Conservation (phyloP, 1,140 invertebrate species). For the Phenacoccus solenopsis region DNA sequence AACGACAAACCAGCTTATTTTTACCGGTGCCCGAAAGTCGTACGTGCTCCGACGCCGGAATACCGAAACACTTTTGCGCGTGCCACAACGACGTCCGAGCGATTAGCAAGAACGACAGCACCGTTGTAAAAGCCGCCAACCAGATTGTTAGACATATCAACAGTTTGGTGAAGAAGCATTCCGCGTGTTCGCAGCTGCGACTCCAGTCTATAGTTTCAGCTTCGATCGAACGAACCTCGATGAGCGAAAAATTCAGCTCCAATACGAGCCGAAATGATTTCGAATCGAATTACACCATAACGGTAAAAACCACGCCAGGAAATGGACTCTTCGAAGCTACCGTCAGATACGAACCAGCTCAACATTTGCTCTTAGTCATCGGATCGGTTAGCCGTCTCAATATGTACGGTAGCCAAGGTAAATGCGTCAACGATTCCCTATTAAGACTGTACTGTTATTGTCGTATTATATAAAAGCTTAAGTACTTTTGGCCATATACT, state of each 20-base stretch:
- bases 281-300: slow-evolving; percentile 22
- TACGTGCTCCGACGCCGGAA: slow-evolving; percentile 36
- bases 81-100: slow-evolving; percentile 32
- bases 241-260: not conserved
- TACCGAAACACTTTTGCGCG: slow-evolving; percentile 38
- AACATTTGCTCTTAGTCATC: slow-evolving; percentile 12
- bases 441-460: slow-evolving; percentile 70
- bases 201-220: slow-evolving; percentile 39
- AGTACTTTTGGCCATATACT: not conserved
- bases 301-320: slow-evolving; percentile 25
- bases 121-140: slow-evolving; percentile 37
- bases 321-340: slow-evolving; percentile 28
- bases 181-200: slow-evolving; percentile 51
- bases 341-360: not conserved
- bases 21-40: slow-evolving; percentile 31
- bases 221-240: slow-evolving; percentile 22
- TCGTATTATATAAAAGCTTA: too few species aligned
- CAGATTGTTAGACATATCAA: slow-evolving; percentile 51
- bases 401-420: slow-evolving; percentile 25
- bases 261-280: not conserved
- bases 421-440: slow-evolving; percentile 44
- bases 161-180: slow-evolving; percentile 40
- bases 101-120: slow-evolving; percentile 19
- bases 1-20: slow-evolving; percentile 39
- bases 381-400: slow-evolving; percentile 26